Evolutionary conservation across 64 coral and sea anemone genomes (phyloP), one percentile per base, ranked within the genome.

Genomic region (Anthopleura sola): DNA sequence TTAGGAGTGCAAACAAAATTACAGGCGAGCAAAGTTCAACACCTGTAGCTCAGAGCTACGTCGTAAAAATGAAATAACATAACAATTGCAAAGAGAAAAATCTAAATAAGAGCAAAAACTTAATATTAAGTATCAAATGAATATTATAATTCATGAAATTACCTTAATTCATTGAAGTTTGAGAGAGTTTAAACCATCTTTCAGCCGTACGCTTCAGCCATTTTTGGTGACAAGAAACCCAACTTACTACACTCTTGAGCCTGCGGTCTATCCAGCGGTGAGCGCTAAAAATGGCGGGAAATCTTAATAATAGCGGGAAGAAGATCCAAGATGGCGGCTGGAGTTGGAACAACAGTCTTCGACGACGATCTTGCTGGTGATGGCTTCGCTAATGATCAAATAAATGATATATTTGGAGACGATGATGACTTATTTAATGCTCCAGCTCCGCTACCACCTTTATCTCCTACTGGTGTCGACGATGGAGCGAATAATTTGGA

Each of bases 341-440:
- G 55, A 15, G 38, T 81, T 10, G 87, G 80, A 69, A 88, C 36
- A 10, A 92, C 88, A 82, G 83, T 79, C 21, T 94, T 91, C 84
- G 85, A 88, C 20, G 55, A 71, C 60, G 86, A 92, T 87, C 50
- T 89, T 55, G 83, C 74, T 20, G 78, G 84, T 34, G 86, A 89
- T 23, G 83, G 84, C 60, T 48, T 81, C 55, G 58, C 44, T 32
- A 69, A 62, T 8, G 76, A 79, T 29, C 69, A 26, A 53, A 60
- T 68, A 18, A 24, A 60, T 26, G 84, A 75, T 80, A 49, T 84
- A 16, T 92, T 92, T 55, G 86, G 49, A 39, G 47, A 79, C 60
- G 90, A 96, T 44, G 94, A 96, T 55, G 93, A 95, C 83, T 90
- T 89, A 24, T 92, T 96, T 36, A 86, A 85, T 37, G 49, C 91